These are phyloP conservation scores for Nomada ruficornis DNA, from an alignment of 2,888 invertebrate genomes.

Conservation along the genomic window DNA sequence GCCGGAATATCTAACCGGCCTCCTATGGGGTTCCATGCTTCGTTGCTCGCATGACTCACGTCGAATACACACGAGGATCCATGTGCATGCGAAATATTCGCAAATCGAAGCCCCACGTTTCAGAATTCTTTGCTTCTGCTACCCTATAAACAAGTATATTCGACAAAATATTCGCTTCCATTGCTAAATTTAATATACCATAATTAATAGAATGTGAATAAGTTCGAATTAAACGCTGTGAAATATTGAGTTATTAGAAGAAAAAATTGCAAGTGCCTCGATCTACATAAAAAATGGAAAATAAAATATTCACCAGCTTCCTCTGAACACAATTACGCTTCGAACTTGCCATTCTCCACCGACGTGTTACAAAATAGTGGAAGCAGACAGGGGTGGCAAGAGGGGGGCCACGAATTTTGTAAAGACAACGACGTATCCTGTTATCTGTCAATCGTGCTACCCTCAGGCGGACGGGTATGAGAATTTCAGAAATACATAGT, in stretches of 20 bases:
- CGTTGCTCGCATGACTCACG: constrained; percentile 73
- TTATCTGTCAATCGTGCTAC: constrained; percentile 41
- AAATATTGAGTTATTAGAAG: too few species aligned
- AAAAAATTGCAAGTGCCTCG: too few species aligned
- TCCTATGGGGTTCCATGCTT: constrained; percentile 71
- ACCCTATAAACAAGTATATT: not conserved
- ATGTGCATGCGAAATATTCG: constrained; percentile 41
- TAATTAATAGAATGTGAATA: too few species aligned
- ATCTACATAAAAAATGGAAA: not conserved
- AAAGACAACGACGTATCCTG: constrained; percentile 37
- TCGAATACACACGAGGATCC: constrained; percentile 57
- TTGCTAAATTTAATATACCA: not conserved
- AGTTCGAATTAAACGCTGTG: too few species aligned
- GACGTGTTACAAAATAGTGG: not conserved
- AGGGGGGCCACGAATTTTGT: not conserved
- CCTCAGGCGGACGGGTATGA: constrained; percentile 30
- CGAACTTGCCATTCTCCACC: not conserved
- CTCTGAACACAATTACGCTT: not conserved
- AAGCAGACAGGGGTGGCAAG: constrained; percentile 14
- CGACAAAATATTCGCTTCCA: not conserved
- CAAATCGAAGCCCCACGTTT: constrained; percentile 16
- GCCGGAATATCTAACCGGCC: constrained; percentile 59
- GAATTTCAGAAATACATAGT: constrained; percentile 49
- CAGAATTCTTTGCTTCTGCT: not conserved
- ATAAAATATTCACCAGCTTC: not conserved